Base-by-base conservation (phyloP, 2,113 vertebrate genomes). In the Lonchura striata region DNA sequence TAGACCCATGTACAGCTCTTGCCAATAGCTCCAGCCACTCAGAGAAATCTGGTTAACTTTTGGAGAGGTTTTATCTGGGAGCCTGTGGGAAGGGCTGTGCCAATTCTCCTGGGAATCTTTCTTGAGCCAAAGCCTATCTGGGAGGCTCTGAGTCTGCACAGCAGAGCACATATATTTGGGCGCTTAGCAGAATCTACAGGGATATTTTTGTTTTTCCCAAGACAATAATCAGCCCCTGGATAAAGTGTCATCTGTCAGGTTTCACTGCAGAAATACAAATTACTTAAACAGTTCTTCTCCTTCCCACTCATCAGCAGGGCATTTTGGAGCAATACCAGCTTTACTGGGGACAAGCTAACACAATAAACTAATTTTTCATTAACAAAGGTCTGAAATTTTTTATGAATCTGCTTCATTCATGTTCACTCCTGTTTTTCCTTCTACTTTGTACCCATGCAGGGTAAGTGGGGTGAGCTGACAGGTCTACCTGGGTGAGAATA, bases 351-450 rank as follows among this genome's bases (percentile, higher is more conserved):
- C 65, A 91, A 64, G 28, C 59, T 88, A 91, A 71, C 16, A 84
- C 22, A 84, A 91, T 49, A 84, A 90, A 65, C 53, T 79, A 68
- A 69, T 92, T 84, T 96, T 94, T 95, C 57, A 65, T 75, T 17
- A 88, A 92, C 68, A 72, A 75, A 49, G 7, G 17, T 77, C 75
- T 92, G 69, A 91, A 80, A 13, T 78, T 75, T 87, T 82, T 69
- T 82, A 86, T 81, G 50, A 94, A 64, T 65, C 42, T 88, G 25
- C 17, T 96, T 95, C 53, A 78, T 82, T 88, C 65, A 54, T 39
- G 39, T 88, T 94, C 17, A 7, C 18, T 77, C 42, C 20, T 17
- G 63, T 83, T 90, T 82, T 78, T 56, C 37, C 39, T 78, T 84
- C 37, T 39, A 5, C 33, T 89, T 65, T 50, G 52, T 68, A 56